Percentiles rank a stretch among this genome's conserved stretches.
Conservation (phyloP, 2,888 invertebrate species). For the Xylophagus ater region DNA sequence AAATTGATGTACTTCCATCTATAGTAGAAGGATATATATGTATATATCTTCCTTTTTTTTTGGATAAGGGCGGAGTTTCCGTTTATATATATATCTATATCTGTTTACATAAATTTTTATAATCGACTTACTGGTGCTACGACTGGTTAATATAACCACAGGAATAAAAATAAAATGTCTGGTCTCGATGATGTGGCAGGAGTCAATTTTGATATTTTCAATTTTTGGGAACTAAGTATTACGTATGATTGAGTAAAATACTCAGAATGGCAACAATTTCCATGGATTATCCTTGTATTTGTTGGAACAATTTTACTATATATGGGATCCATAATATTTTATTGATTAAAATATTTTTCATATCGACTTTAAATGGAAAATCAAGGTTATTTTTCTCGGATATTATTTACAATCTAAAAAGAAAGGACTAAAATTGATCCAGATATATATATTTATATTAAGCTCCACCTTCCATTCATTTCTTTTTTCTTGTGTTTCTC, state of each 20-base stretch:
- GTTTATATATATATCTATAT: not conserved
- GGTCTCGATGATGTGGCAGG: conserved; percentile 14
- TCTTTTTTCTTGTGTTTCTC: not conserved
- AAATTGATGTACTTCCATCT: conserved; percentile 1
- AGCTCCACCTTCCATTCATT: conserved; percentile 11
- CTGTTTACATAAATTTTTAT: not conserved
- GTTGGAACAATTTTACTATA: too few relatives aligned
- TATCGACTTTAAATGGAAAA: too few relatives aligned
- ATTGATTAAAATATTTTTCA: too few relatives aligned
- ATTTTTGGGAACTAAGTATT: too few relatives aligned
- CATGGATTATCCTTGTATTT: too few relatives aligned
- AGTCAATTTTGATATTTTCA: conserved; percentile 8
- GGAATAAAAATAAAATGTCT: conserved; percentile 15
- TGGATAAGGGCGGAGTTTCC: not conserved
- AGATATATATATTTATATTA: not conserved
- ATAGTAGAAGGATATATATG: conserved; percentile 8
- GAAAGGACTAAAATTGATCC: not conserved
- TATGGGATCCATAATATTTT: too few relatives aligned
- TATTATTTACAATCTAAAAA: not conserved
- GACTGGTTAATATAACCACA: conserved; percentile 2
- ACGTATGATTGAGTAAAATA: too few relatives aligned
- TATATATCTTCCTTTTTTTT: conserved; percentile 12
- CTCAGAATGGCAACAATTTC: too few relatives aligned
- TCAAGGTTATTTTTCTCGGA: not conserved
- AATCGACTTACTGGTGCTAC: not conserved